Base-by-base conservation (phyloP, 1,140 invertebrate genomes). In the Copidosoma floridanum region DNA sequence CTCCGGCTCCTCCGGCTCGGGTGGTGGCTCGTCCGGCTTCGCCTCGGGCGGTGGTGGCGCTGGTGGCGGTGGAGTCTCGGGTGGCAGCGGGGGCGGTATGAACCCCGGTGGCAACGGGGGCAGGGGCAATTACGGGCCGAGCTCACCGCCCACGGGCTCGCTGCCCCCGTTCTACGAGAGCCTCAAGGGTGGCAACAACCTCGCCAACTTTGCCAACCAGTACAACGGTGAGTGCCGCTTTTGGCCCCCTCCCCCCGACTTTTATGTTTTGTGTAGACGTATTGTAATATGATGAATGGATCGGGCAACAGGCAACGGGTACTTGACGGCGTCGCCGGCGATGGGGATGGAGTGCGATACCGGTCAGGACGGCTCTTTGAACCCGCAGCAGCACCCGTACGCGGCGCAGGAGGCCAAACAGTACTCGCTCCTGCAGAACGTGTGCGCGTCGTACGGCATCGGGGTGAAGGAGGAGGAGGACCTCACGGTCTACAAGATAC, bases 131-230 rank as follows among this genome's bases (percentile, higher is more conserved):
- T 92, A 92, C 70, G 90, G 90, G 3, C 89, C 89, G 2, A 91
- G 89, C 63, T 91, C 89, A 63, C 90, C 90, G 46, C 90, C 90
- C 3, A 91, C 89, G 1, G 90, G 89, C 0, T 90, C 89, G 37
- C 72, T 93, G 44, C 91, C 91, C 7, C 90, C 91, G 1, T 92
- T 93, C 68, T 92, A 92, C 68, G 90, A 92, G 77, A 91, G 88
- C 14, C 81, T 93, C 0, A 93, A 92, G 75, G 85, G 86, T 48
- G 88, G 88, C 11, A 81, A 82, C 29, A 80, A 79, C 48, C 63
- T 82, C 2, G 76, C 76, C 0, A 88, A 87, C 70, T 89, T 88
- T 52, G 77, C 75, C 16, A 84, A 83, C 62, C 81, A 82, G 61
- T 85, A 82, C 62, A 83, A 82, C 37, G 66, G 70, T 71, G 48